Base-by-base conservation (phyloP, 2,797 vertebrate genomes). In the Threskiornis aethiopicus region DNA sequence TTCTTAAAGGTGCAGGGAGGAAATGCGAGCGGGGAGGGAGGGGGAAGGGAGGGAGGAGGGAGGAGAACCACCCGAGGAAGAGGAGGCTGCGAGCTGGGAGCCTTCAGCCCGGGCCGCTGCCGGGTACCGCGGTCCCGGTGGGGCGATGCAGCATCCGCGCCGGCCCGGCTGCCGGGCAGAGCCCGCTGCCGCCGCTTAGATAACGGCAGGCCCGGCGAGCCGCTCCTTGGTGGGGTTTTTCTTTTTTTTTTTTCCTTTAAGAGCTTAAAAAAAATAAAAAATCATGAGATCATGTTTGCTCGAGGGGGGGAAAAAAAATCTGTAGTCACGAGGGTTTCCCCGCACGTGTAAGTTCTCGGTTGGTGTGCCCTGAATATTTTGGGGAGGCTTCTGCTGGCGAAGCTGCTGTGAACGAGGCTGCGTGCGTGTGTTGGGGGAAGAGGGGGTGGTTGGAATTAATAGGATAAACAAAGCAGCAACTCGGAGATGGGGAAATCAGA, bases 1-100 rank as follows among this genome's bases (percentile, higher is more conserved):
- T 97, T 98, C 98, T 98, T 98, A 98, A 98, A 98, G 98, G 98
- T 97, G 98, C 98, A 98, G 98, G 91, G 89, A 96, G 97, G 95
- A 92, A 97, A 98, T 94, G 96, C 92, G 78, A 93, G 85, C 54
- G 81, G 73, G 85, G 87, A 35, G 51, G 47, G 41, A n/a, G 41
- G 54, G 42, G 65, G n/a, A 10, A 10, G 14, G 62, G 49, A 35
- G 41, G 41, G 25, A 21, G 58, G 35, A 66, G 59, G 77, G 49
- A 69, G 75, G 49, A 72, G 47, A 95, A 76, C 7, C 94, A 51
- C 84, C 89, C 91, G 93, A 87, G 89, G 93, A 96, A 93, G 85
- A 95, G 83, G 95, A 96, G 72, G 90, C 33, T 61, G 65, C 72
- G 35, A 75, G 71, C 37, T 5, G n/a, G 73, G 89, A 95, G 81